These are phyloP conservation scores for Triplophysa tibetana DNA, from an alignment of 2,113 vertebrate species.

Conservation along the genomic window DNA sequence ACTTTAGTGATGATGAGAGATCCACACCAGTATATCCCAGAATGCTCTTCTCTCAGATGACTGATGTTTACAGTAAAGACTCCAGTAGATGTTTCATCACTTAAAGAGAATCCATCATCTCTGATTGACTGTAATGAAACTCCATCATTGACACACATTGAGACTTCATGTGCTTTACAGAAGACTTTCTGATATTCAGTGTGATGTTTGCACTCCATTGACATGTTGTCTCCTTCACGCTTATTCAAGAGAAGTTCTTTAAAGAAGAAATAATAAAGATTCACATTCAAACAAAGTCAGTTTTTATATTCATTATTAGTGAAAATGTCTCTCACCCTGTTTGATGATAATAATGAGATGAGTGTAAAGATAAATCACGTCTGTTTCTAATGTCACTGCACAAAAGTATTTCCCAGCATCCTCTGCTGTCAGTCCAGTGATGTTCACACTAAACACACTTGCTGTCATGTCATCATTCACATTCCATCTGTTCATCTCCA, in stretches of 20 bases:
- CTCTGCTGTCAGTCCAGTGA: slow-evolving; percentile 33
- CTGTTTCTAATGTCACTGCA: neutral
- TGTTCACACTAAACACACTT: slow-evolving; percentile 24
- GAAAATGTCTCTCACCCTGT: neutral
- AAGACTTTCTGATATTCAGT: neutral
- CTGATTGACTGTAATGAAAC: slow-evolving; percentile 3
- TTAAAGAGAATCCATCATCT: too few species aligned
- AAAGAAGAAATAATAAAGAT: neutral
- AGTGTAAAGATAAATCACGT: neutral
- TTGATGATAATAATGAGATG: neutral
- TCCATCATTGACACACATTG: slow-evolving; percentile 20
- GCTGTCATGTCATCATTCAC: slow-evolving; percentile 9
- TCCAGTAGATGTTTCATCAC: neutral
- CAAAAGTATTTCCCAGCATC: slow-evolving; percentile 49
- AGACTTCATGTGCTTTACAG: slow-evolving; percentile 15
- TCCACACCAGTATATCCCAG: slow-evolving; percentile 62
- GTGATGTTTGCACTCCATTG: slow-evolving; percentile 15
- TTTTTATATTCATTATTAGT: neutral
- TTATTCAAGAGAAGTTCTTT: slow-evolving; percentile 22
- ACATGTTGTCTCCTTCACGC: slow-evolving; percentile 15
- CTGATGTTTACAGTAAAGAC: slow-evolving; percentile 53
- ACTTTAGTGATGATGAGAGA: neutral
- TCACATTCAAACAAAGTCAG: neutral
- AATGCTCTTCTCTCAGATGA: slow-evolving; percentile 35
- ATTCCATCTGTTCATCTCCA: neutral